Conservation (phyloP, 2,888 invertebrate genomes). For the Argyresthia goedartella region DNA sequence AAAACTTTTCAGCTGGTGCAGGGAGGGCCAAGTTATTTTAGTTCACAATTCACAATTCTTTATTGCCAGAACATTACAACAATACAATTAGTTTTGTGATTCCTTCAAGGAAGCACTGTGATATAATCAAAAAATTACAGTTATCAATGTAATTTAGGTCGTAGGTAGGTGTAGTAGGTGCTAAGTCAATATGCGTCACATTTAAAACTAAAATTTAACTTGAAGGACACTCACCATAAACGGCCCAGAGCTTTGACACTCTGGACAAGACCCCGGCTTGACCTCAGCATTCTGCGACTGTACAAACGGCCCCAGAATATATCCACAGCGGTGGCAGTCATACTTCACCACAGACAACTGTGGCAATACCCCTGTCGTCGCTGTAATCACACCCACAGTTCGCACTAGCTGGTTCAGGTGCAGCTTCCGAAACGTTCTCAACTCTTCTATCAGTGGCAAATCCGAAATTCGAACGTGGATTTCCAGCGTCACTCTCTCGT, state of each 20-base stretch:
- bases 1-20: too few relatives aligned
- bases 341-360: conserved; percentile 97
- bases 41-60: too few relatives aligned
- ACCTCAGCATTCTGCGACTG: conserved; percentile 95
- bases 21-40: too few relatives aligned
- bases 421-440: conserved; percentile 90
- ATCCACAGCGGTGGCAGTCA: conserved; percentile 97
- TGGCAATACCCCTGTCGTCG: conserved; percentile 95
- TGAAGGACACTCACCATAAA: conserved; percentile 77
- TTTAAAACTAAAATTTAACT: too few relatives aligned
- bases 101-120: too few relatives aligned
- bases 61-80: too few relatives aligned
- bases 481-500: conserved; percentile 93
- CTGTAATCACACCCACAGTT: conserved; percentile 90
- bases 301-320: conserved; percentile 94
- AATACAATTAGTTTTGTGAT: too few relatives aligned
- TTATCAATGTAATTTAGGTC: too few relatives aligned
- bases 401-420: conserved; percentile 96
- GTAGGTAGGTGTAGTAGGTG: too few relatives aligned
- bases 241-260: conserved; percentile 96
- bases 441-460: conserved; percentile 94
- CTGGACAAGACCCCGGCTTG: conserved; percentile 96
- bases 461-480: conserved; percentile 97
- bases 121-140: too few relatives aligned
- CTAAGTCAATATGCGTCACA: too few relatives aligned